A percentile compares a stretch with the other conserved stretches of the same genome.
Conservation (phyloP, 2,888 invertebrate species). For the Melanargia galathea region DNA sequence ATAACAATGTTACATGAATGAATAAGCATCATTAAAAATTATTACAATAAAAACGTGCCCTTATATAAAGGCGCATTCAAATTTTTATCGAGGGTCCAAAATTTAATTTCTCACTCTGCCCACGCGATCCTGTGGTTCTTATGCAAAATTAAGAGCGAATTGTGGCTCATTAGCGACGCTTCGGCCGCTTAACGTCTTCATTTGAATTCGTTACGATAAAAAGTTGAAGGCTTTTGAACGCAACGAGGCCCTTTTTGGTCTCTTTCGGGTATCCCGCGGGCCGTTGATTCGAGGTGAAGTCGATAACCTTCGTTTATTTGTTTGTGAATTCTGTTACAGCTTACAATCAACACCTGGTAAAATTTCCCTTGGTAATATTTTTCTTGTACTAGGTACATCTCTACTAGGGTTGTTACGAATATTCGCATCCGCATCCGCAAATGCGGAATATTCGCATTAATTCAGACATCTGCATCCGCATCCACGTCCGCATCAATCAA, state of each 20-base stretch:
- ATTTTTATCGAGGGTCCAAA: constrained; percentile 37
- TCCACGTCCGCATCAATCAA: no score
- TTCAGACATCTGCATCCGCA: no score
- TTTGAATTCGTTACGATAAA: constrained; percentile 62
- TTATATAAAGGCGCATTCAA: constrained; percentile 14
- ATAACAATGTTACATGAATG: background rate
- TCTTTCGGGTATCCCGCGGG: constrained; percentile 7
- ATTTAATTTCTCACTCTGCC: constrained; percentile 55
- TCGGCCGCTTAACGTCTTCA: constrained; percentile 69
- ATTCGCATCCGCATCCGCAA: no score
- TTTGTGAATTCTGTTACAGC: background rate
- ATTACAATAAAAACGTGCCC: background rate
- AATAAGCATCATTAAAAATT: constrained; percentile 2
- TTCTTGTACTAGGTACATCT: no score
- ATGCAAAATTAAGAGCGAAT: constrained; percentile 62
- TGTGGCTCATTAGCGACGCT: constrained; percentile 66
- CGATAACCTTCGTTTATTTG: constrained; percentile 10
- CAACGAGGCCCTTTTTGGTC: constrained; percentile 14
- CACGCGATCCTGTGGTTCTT: constrained; percentile 49
- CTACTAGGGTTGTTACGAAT: no score
- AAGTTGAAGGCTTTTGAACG: constrained; percentile 44
- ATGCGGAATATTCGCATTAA: no score
- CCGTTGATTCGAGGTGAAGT: constrained; percentile 4
- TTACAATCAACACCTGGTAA: no score
- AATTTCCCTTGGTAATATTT: no score